A percentile compares a stretch with the other conserved stretches of the same genome.
These are phyloP conservation scores for Rhynchonycteris naso DNA, from an alignment of 2,797 vertebrate genomes.

Conservation along the genomic window DNA sequence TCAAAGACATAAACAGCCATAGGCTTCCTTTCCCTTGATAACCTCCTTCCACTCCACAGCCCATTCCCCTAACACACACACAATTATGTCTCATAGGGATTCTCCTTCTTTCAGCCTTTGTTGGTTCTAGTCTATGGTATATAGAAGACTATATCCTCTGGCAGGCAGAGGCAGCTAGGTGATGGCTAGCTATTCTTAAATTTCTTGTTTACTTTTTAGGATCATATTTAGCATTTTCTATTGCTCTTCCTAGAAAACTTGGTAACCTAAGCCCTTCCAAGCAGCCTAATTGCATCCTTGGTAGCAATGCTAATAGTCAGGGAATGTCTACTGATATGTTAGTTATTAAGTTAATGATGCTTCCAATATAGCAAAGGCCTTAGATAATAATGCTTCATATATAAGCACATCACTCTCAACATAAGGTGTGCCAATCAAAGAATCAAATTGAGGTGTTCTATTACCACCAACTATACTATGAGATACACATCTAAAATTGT, in stretches of 20 bases:
- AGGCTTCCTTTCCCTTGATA: not conserved
- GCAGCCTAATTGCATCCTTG: not conserved
- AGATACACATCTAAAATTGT: not conserved
- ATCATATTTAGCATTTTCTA: not conserved
- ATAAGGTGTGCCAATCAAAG: not conserved
- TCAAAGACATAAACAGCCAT: not conserved
- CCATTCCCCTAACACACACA: not conserved
- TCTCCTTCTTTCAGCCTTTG: not conserved
- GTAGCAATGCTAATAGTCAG: not conserved
- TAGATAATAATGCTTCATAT: not conserved
- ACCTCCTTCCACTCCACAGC: not conserved
- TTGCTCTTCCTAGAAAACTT: not conserved
- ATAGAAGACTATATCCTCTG: not conserved
- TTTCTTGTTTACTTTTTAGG: slow-evolving; percentile 36
- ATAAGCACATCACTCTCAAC: not conserved
- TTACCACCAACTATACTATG: not conserved
- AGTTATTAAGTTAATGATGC: not conserved
- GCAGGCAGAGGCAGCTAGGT: not conserved
- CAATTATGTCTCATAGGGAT: not conserved
- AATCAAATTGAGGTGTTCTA: not conserved
- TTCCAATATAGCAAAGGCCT: not conserved
- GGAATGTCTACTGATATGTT: not conserved
- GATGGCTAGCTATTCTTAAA: not conserved
- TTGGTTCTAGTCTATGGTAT: not conserved
- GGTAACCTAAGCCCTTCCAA: not conserved